These are phyloP conservation scores for Megaceryle alcyon DNA, from an alignment of 2,797 vertebrate genomes.

Conservation along the genomic window DNA sequence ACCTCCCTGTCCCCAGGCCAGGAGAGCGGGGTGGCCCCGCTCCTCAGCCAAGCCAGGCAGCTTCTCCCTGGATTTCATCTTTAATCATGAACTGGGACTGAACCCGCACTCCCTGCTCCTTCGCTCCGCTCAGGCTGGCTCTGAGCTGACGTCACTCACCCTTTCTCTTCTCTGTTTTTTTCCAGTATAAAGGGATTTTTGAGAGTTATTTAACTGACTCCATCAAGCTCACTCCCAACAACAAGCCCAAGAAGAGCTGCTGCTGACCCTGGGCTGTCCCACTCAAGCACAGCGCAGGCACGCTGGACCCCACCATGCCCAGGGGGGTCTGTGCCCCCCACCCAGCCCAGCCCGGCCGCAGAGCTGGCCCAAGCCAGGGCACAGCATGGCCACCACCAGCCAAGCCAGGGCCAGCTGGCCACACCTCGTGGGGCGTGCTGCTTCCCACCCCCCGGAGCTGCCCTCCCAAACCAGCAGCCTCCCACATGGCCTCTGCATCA, in stretches of 20 bases:
- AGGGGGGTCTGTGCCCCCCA: fast-evolving
- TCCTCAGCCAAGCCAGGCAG: fast-evolving
- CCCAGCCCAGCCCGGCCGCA: fast-evolving
- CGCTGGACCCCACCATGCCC: background rate
- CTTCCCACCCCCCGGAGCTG: background rate
- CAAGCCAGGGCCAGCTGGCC: fast-evolving
- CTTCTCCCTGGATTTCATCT: background rate
- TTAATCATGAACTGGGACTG: fast-evolving
- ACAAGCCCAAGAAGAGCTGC: conserved; percentile 68
- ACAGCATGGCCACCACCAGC: fast-evolving
- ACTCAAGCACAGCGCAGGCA: fast-evolving
- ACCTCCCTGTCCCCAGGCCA: background rate
- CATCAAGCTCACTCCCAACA: conserved; percentile 77
- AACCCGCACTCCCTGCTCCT: fast-evolving
- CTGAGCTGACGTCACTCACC: fast-evolving
- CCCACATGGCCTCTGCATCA: fast-evolving
- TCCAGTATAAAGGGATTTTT: conserved; percentile 75
- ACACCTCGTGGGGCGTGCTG: background rate
- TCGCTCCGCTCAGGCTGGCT: fast-evolving
- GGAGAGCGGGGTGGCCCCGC: fast-evolving
- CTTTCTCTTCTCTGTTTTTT: background rate
- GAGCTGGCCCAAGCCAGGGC: background rate
- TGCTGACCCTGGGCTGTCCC: conserved; percentile 62
- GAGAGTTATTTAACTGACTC: conserved; percentile 80
- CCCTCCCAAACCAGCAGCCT: background rate